phyloP scores from a whole-genome alignment of 2,888 invertebrate genomes.

The Drosophila paramelanica region DNA sequence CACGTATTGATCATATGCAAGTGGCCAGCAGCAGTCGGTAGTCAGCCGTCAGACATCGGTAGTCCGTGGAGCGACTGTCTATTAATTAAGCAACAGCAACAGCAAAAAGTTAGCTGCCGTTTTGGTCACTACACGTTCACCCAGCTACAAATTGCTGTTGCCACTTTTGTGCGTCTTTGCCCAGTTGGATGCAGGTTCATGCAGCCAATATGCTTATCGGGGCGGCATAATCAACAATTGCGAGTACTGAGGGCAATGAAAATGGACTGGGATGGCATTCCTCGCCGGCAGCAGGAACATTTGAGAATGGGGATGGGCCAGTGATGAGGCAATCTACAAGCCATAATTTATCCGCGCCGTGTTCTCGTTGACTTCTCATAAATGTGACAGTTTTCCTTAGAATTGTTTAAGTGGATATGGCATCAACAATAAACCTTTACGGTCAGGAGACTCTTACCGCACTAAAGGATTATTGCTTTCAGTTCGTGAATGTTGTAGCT shows the following conservation, averaged over 20 bases:
- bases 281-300: conserved; percentile 8
- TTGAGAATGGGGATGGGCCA: conserved; percentile 10
- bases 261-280: conserved; percentile 62
- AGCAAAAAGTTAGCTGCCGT: conserved; percentile 67
- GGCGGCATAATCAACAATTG: conserved; percentile 49
- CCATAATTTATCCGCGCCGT: conserved; percentile 56
- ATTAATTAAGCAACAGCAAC: conserved; percentile 58
- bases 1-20: conserved; percentile 79
- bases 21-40: conserved; percentile 41
- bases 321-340: conserved; percentile 40
- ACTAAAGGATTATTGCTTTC: conserved; percentile 31
- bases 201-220: conserved; percentile 74
- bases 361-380: conserved; percentile 37
- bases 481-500: conserved; percentile 22
- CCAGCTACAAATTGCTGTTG: conserved; percentile 78
- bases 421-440: conserved; percentile 17
- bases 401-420: conserved; percentile 33
- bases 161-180: conserved; percentile 71
- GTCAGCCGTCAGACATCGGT: conserved; percentile 1
- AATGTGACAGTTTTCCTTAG: conserved; percentile 50
- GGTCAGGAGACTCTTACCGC: conserved; percentile 17
- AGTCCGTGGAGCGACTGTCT: conserved; percentile 42
- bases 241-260: conserved; percentile 59
- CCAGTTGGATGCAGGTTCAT: conserved; percentile 35
- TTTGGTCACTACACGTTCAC: conserved; percentile 78